These are phyloP conservation scores for Trinorchestia longiramus DNA, from an alignment of 1,140 invertebrate species.

Conservation along the genomic window DNA sequence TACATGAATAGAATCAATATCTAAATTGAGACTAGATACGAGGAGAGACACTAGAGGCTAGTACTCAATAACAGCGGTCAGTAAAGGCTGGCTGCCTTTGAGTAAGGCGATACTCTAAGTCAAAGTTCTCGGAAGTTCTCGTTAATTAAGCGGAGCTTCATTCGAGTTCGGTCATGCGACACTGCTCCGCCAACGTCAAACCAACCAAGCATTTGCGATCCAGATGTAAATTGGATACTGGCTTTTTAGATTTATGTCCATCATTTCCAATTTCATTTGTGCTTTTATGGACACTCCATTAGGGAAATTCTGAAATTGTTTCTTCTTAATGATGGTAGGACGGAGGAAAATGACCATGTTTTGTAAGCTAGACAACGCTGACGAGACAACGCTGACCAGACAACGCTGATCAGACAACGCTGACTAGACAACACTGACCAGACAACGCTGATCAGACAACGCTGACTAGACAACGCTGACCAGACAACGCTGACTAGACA, in stretches of 20 bases:
- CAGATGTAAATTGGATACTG: background rate
- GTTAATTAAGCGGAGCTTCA: background rate
- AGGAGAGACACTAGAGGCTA: background rate
- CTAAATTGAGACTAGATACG: no score
- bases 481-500: no score
- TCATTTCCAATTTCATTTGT: background rate
- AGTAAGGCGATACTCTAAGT: background rate
- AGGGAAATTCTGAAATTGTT: background rate
- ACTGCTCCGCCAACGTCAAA: background rate
- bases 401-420: no score
- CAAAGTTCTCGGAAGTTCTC: background rate
- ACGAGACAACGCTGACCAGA: no score
- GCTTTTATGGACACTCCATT: background rate
- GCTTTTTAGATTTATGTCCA: background rate
- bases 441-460: no score
- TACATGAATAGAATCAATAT: no score
- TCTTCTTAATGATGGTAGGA: background rate
- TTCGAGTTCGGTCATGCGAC: background rate
- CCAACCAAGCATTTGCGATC: background rate
- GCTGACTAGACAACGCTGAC: no score
- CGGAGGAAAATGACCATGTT: no score
- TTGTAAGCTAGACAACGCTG: no score
- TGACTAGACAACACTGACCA: no score
- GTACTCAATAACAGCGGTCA: background rate
- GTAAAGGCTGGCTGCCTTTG: background rate